Evolutionary conservation across 1,140 invertebrate genomes (phyloP).

Genomic region (Hirudo medicinalis): DNA sequence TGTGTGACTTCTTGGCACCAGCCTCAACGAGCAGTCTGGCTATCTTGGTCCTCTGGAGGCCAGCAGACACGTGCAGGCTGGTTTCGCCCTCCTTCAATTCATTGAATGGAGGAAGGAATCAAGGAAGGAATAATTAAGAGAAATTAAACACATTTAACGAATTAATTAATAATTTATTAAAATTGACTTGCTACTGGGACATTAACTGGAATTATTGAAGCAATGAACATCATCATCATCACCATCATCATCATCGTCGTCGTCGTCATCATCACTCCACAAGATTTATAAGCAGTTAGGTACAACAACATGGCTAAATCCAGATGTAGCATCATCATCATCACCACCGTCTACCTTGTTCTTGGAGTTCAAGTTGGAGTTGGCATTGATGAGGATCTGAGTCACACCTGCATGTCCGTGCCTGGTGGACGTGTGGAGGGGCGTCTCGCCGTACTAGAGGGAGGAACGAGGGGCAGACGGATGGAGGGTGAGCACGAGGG

Average conservation of each 20-base stretch:
- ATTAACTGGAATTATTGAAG: background rate
- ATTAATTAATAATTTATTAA: background rate
- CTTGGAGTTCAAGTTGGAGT: slow-evolving; percentile 69
- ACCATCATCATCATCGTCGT: slow-evolving; percentile 7
- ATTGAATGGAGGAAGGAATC: background rate
- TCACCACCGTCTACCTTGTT: slow-evolving; percentile 57
- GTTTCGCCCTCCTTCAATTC: slow-evolving; percentile 71
- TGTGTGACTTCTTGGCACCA: slow-evolving; percentile 59
- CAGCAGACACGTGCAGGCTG: slow-evolving; percentile 77
- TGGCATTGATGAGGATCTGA: slow-evolving; percentile 76
- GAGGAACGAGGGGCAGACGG: background rate
- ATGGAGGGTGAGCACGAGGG: too few relatives aligned
- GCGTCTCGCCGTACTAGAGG: slow-evolving; percentile 66
- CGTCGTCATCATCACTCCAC: background rate
- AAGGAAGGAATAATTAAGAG: too few relatives aligned
- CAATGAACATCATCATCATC: background rate
- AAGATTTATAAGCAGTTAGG: too few relatives aligned
- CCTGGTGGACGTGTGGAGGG: slow-evolving; percentile 78
- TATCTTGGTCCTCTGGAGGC: slow-evolving; percentile 79
- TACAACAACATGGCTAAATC: background rate
- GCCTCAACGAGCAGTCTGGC: slow-evolving; percentile 78
- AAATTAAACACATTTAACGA: too few relatives aligned
- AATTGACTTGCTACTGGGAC: too few relatives aligned
- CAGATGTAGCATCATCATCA: background rate
- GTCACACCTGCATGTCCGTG: slow-evolving; percentile 86